Conservation (phyloP, 1,140 invertebrate species). For the Pteromalus puparum region DNA sequence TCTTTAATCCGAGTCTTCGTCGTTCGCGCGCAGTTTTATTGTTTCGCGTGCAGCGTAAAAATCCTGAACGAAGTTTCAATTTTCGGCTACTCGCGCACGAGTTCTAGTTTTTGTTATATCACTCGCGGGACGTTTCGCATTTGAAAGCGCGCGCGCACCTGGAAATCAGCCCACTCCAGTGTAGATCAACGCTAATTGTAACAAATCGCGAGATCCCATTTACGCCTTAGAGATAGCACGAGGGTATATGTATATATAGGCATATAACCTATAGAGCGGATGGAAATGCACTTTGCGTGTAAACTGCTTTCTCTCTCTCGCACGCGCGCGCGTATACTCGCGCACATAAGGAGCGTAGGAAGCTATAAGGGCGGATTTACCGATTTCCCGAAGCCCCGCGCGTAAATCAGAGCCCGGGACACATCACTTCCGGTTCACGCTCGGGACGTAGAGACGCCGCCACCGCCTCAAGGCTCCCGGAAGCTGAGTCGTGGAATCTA, state of each 20-base stretch:
- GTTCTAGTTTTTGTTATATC: not conserved
- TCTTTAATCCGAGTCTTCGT: not conserved
- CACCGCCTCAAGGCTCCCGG: constrained; percentile 58
- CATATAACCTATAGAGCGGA: not conserved
- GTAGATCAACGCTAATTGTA: constrained; percentile 47
- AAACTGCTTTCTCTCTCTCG: not conserved
- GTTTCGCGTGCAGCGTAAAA: not conserved
- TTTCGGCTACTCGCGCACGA: constrained; percentile 8
- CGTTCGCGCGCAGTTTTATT: not conserved
- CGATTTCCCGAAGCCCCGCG: constrained; percentile 57
- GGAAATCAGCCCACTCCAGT: not conserved
- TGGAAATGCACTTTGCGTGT: constrained; percentile 44
- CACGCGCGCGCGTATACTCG: not conserved
- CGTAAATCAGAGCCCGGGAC: constrained; percentile 70
- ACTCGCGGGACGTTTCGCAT: not conserved
- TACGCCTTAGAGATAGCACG: not conserved
- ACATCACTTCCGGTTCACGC: constrained; percentile 68
- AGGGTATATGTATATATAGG: not conserved
- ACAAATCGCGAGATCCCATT: constrained; percentile 49
- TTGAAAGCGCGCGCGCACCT: no score
- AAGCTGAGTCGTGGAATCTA: constrained; percentile 65
- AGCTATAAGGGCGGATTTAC: constrained; percentile 65
- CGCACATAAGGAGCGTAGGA: constrained; percentile 50
- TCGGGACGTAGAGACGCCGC: constrained; percentile 37
- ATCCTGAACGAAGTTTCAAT: not conserved